A percentile compares a stretch with the other conserved stretches of the same genome.
Conservation (phyloP, 1,140 invertebrate species). For the Drosophila triauraria region DNA sequence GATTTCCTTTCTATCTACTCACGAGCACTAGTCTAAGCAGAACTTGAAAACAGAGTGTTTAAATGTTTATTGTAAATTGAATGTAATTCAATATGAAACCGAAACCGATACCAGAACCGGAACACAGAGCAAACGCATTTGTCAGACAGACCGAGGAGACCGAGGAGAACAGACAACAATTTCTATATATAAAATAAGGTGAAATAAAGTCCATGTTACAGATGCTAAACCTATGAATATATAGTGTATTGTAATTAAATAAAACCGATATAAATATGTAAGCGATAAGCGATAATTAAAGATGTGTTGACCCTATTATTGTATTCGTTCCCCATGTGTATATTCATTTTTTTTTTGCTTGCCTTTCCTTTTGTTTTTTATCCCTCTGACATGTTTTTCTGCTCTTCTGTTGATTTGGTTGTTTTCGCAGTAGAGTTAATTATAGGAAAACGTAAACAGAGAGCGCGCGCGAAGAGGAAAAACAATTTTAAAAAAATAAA, state of each 20-base stretch:
- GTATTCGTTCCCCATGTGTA: slow-evolving; percentile 19
- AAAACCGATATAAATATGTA: slow-evolving; percentile 57
- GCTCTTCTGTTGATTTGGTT: background rate
- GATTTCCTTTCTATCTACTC: slow-evolving; percentile 24
- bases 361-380: background rate
- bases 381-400: background rate
- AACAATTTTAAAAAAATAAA: slow-evolving; percentile 51
- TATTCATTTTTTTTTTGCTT: slow-evolving; percentile 35
- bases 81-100: slow-evolving; percentile 60
- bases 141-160: background rate
- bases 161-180: slow-evolving; percentile 28
- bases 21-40: slow-evolving; percentile 40
- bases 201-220: slow-evolving; percentile 71
- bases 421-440: slow-evolving; percentile 58
- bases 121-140: slow-evolving; percentile 1
- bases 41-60: slow-evolving; percentile 20
- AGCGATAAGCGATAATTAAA: slow-evolving; percentile 65
- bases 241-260: slow-evolving; percentile 60
- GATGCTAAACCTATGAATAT: slow-evolving; percentile 62
- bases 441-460: slow-evolving; percentile 47
- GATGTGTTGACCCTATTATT: slow-evolving; percentile 57
- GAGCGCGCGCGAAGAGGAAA: slow-evolving; percentile 4
- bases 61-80: slow-evolving; percentile 64
- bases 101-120: background rate
- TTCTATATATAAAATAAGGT: slow-evolving; percentile 64